A percentile compares a stretch with the other conserved stretches of the same genome.
Conservation (phyloP, 1,140 invertebrate genomes). For the Zaprionus lachaisei region DNA sequence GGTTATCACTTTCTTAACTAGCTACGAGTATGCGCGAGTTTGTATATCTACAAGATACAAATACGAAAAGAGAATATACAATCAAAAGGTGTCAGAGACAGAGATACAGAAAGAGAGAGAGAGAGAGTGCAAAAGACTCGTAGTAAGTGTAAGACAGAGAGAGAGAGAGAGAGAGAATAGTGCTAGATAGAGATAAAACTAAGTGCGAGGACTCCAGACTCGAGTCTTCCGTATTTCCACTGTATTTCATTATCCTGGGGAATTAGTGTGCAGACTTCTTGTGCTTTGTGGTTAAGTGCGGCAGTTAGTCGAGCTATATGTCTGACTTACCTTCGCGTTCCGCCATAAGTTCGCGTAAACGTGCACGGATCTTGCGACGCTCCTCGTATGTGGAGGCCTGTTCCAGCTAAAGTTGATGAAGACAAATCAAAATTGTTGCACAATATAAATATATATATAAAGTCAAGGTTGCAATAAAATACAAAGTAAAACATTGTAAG, state of each 20-base stretch:
- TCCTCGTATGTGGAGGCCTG: constrained; percentile 94
- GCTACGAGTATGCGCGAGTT: constrained; percentile 47
- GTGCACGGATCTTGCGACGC: constrained; percentile 90
- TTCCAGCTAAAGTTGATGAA: constrained; percentile 88
- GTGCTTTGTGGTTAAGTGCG: constrained; percentile 28
- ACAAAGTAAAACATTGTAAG: neutral
- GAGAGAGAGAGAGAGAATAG: constrained; percentile 4
- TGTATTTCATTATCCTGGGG: constrained; percentile 4
- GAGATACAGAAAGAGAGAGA: constrained; percentile 16
- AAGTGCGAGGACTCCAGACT: neutral
- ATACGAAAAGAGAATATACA: constrained; percentile 47
- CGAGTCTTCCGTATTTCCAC: neutral
- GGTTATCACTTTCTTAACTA: constrained; percentile 31
- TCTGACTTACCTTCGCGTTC: constrained; percentile 89
- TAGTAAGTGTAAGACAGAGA: neutral
- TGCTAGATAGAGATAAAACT: neutral
- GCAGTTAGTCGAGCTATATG: neutral
- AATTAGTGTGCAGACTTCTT: constrained; percentile 24
- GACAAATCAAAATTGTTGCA: constrained; percentile 47
- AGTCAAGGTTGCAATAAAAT: neutral
- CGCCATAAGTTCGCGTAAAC: constrained; percentile 91
- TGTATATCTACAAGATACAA: constrained; percentile 57
- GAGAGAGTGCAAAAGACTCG: constrained; percentile 8
- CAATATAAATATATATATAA: neutral
- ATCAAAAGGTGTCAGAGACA: constrained; percentile 34